A percentile compares a stretch with the other conserved stretches of the same genome.
Evolutionary conservation across 2,797 vertebrate species (phyloP).

Genomic region (Ispidina picta): DNA sequence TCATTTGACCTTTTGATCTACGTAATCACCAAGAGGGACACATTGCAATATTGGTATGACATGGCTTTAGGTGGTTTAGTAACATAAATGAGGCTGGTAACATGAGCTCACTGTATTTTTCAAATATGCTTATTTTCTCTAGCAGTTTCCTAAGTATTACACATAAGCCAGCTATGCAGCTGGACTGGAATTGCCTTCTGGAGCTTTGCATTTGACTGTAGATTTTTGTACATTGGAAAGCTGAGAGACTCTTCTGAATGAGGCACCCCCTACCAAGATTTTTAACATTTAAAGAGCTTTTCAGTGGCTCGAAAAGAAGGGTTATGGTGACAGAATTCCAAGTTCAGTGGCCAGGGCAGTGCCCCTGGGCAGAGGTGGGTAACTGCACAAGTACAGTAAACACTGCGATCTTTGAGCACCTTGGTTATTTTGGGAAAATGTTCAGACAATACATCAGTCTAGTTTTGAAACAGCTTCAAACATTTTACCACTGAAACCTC

Average conservation of each 20-base stretch:
- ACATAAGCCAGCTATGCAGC: background rate
- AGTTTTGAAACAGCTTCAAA: constrained; percentile 53
- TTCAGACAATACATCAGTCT: constrained; percentile 38
- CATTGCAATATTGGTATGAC: background rate
- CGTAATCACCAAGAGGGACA: background rate
- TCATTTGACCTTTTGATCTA: background rate
- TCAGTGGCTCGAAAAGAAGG: background rate
- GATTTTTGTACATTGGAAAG: background rate
- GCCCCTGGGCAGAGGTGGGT: background rate
- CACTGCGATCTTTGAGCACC: background rate
- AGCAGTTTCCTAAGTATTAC: constrained; percentile 5
- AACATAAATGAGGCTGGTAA: background rate
- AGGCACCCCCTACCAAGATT: fast-evolving
- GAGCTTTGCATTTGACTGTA: background rate
- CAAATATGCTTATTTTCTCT: constrained; percentile 7
- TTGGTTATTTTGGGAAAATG: constrained; percentile 41
- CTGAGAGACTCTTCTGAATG: background rate
- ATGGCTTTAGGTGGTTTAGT: constrained; percentile 21
- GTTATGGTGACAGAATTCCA: background rate
- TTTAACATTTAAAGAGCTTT: background rate
- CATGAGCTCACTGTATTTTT: constrained; percentile 12
- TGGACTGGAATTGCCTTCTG: constrained; percentile 42
- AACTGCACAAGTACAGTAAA: background rate
- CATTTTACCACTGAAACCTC: constrained; percentile 41
- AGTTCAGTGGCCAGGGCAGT: background rate